Percentiles rank a stretch among this genome's conserved stretches.
phyloP scores from a whole-genome alignment of 2,888 invertebrate genomes.

The Nysson spinosus region DNA sequence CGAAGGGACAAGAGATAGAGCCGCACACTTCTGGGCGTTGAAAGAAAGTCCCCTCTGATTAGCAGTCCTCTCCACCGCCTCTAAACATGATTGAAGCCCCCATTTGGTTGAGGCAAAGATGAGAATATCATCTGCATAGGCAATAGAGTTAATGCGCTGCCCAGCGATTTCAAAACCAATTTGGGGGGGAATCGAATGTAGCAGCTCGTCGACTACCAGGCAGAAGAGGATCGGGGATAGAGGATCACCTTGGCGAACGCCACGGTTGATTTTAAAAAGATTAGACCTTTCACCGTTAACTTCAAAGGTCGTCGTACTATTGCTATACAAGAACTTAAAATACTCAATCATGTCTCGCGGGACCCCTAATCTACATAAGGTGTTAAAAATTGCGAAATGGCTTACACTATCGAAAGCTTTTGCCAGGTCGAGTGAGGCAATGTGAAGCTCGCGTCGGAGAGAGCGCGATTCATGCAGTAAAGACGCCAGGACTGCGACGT shows the following conservation, averaged over 20 bases:
- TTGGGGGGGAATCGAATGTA: slow-evolving; percentile 29
- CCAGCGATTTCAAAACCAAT: too few relatives aligned
- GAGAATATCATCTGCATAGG: not conserved
- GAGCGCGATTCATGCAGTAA: not conserved
- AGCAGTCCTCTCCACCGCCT: not conserved
- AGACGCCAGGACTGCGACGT: too few relatives aligned
- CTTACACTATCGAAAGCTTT: too few relatives aligned
- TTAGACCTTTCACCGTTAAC: not conserved
- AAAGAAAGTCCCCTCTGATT: not conserved
- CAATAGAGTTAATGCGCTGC: not conserved
- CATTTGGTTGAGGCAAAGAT: not conserved
- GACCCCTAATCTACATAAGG: too few relatives aligned
- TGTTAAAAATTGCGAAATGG: too few relatives aligned
- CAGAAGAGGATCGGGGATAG: slow-evolving; percentile 35
- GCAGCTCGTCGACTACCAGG: slow-evolving; percentile 27
- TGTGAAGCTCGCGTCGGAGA: too few relatives aligned
- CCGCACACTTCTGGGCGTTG: not conserved
- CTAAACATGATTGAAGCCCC: not conserved
- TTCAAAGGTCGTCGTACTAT: not conserved
- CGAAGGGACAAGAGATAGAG: slow-evolving; percentile 4
- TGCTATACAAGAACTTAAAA: too few relatives aligned
- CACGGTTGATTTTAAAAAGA: slow-evolving; percentile 3
- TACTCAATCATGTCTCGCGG: too few relatives aligned
- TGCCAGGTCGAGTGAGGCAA: too few relatives aligned
- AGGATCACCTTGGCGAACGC: slow-evolving; percentile 49